phyloP scores from a whole-genome alignment of 2,797 vertebrate species.

The Sebastes iracundus region DNA sequence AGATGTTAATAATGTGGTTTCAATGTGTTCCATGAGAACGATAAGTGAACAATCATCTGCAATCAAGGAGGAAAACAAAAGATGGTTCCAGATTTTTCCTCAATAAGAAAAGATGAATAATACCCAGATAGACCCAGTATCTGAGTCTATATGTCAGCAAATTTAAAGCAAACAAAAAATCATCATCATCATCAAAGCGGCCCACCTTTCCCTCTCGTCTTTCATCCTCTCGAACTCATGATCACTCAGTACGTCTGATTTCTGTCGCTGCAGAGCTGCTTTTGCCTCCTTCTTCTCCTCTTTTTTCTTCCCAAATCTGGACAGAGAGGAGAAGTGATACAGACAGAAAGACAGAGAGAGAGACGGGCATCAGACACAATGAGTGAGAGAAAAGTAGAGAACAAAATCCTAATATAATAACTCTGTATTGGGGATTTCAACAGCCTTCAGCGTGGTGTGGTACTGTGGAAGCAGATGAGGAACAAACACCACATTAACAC shows the following conservation, averaged over 20 bases:
- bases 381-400: not conserved
- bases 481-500: not conserved
- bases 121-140: not conserved
- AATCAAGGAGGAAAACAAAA: not conserved
- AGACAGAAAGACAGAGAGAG: not conserved
- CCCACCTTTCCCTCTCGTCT: conserved; percentile 91
- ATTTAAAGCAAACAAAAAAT: not conserved
- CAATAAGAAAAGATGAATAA: not conserved
- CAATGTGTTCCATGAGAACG: not conserved
- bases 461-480: not conserved
- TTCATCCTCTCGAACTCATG: conserved; percentile 92
- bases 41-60: not conserved
- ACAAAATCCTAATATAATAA: too few species aligned
- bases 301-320: conserved; percentile 94
- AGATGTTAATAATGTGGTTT: not conserved
- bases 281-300: conserved; percentile 93
- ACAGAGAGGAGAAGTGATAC: conserved; percentile 10
- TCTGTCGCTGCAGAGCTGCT: conserved; percentile 78
- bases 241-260: conserved; percentile 82
- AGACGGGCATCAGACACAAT: not conserved
- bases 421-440: not conserved
- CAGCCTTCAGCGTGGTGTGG: not conserved
- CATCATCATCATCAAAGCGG: not conserved
- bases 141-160: not conserved
- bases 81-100: not conserved